Conservation (phyloP, 2,797 vertebrate genomes). For the Cuculus canorus region DNA sequence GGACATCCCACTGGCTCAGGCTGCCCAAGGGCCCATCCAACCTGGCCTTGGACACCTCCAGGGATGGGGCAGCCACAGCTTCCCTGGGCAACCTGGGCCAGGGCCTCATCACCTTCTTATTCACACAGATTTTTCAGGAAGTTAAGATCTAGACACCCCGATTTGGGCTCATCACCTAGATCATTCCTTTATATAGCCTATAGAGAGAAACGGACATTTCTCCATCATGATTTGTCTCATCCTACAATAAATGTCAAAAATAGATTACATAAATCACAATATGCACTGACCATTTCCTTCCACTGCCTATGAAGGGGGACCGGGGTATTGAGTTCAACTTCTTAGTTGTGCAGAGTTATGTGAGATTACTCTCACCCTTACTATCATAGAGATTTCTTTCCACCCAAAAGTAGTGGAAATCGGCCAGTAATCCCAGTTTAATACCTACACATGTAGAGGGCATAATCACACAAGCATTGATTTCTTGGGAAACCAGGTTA, state of each 20-base stretch:
- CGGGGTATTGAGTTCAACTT: background rate
- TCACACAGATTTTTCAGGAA: background rate
- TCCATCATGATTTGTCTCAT: background rate
- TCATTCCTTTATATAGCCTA: background rate
- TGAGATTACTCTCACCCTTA: background rate
- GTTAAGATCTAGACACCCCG: background rate
- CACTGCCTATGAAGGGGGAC: background rate
- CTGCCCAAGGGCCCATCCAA: no score
- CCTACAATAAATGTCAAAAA: background rate
- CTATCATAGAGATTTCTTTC: background rate
- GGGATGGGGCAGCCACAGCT: no score
- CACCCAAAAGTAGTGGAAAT: background rate
- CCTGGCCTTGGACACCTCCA: no score
- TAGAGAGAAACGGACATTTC: background rate
- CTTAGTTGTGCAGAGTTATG: background rate
- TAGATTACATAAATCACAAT: background rate
- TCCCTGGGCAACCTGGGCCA: no score
- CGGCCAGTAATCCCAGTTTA: constrained; percentile 31
- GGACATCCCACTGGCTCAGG: no score
- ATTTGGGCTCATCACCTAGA: background rate
- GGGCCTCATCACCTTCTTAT: no score
- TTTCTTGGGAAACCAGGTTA: constrained; percentile 44
- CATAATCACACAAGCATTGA: background rate
- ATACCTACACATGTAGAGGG: constrained; percentile 1
- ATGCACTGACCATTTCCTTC: background rate